Percentiles rank a stretch among this genome's conserved stretches.
phyloP scores from a whole-genome alignment of 2,797 vertebrate species.

The Alcedo atthis region DNA sequence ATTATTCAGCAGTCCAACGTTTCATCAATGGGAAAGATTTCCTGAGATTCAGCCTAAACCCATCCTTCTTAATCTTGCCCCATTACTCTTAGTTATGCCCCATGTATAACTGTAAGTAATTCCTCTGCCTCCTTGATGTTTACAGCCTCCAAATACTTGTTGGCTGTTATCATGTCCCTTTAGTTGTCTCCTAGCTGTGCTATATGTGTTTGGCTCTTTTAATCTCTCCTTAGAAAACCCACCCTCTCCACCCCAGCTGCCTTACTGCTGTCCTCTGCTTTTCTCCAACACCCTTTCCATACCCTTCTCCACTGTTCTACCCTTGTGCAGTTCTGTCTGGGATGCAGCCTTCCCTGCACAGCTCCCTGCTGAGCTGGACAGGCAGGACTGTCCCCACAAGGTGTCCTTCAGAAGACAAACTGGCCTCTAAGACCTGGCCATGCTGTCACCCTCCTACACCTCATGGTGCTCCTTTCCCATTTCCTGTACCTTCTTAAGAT shows the following conservation, averaged over 20 bases:
- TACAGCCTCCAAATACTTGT: not conserved
- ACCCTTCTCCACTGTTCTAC: not conserved
- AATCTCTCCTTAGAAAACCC: not conserved
- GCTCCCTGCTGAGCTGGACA: not conserved
- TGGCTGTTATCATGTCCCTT: not conserved
- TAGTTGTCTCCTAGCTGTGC: not conserved
- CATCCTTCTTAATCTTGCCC: conserved; percentile 28
- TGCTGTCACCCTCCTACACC: not conserved
- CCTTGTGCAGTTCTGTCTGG: rapidly evolving
- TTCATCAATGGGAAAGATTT: conserved; percentile 24
- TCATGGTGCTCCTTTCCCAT: not conserved
- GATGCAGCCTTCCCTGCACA: not conserved
- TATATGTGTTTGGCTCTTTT: not conserved
- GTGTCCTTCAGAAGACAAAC: not conserved
- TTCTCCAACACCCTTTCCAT: not conserved
- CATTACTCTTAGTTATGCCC: conserved; percentile 38
- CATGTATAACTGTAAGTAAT: not conserved
- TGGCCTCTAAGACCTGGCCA: rapidly evolving
- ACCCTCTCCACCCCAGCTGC: not conserved
- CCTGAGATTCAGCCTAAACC: not conserved
- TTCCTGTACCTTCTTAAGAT: not conserved
- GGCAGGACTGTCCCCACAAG: rapidly evolving
- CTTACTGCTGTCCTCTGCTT: not conserved
- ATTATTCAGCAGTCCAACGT: conserved; percentile 23
- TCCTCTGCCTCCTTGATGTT: conserved; percentile 23